phyloP scores from a whole-genome alignment of 2,888 invertebrate species.

The Crematogaster levior region DNA sequence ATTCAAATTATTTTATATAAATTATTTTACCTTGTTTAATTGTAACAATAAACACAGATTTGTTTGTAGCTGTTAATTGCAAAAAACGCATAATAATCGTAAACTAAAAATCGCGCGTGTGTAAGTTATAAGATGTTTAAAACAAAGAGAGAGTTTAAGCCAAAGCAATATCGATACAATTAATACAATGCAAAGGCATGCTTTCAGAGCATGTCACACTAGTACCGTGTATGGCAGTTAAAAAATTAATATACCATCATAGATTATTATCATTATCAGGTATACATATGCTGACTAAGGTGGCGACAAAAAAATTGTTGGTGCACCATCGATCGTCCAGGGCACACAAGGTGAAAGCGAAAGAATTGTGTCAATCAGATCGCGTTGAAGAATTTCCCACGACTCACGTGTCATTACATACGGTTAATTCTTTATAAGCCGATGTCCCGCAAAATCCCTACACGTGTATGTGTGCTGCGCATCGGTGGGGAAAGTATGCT shows the following conservation, averaged over 20 bases:
- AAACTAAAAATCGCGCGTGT: background rate
- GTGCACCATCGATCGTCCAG: background rate
- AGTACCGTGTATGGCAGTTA: background rate
- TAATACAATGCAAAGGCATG: background rate
- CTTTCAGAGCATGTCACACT: background rate
- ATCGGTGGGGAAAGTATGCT: background rate
- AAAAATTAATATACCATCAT: constrained; percentile 18
- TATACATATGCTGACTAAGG: background rate
- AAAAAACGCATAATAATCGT: background rate
- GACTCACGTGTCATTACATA: constrained; percentile 21
- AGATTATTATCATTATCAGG: background rate
- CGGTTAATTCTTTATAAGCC: constrained; percentile 21
- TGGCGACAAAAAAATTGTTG: background rate
- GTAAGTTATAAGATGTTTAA: background rate
- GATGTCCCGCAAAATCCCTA: constrained; percentile 26
- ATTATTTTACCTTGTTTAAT: background rate
- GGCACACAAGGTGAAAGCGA: background rate
- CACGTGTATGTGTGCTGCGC: background rate
- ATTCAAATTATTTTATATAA: too few relatives aligned
- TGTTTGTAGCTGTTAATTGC: background rate
- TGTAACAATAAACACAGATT: background rate
- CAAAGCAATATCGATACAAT: background rate
- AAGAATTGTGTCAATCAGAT: constrained; percentile 22
- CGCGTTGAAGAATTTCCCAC: background rate
- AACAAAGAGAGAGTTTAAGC: background rate